Evolutionary conservation across 2,113 vertebrate genomes (phyloP).

Genomic region (Marcusenius ussheri): DNA sequence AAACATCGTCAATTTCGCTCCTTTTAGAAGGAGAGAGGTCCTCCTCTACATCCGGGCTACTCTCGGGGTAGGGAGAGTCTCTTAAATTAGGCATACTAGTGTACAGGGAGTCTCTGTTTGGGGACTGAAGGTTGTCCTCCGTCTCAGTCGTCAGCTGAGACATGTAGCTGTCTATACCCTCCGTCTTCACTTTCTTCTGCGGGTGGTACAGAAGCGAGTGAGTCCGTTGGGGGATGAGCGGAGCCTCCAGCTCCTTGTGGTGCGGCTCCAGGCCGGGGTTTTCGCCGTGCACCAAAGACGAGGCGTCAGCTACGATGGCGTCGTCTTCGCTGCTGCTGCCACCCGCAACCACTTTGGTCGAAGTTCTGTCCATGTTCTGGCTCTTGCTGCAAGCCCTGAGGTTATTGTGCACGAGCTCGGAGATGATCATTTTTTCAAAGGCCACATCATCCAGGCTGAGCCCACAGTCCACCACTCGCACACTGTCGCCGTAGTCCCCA

Average conservation of each 20-base stretch:
- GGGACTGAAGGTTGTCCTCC: slow-evolving; percentile 82
- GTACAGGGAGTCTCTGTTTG: slow-evolving; percentile 97
- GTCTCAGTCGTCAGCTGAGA: slow-evolving; percentile 76
- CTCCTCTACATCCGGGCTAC: slow-evolving; percentile 80
- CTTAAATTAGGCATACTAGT: slow-evolving; percentile 97
- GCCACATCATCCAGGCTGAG: slow-evolving; percentile 95
- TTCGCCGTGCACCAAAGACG: slow-evolving; percentile 83
- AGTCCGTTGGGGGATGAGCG: slow-evolving; percentile 96
- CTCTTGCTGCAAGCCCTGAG: slow-evolving; percentile 86
- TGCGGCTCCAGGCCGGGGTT: slow-evolving; percentile 77
- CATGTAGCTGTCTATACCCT: slow-evolving; percentile 77
- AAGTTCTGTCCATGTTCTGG: slow-evolving; percentile 79
- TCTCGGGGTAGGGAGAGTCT: slow-evolving; percentile 91
- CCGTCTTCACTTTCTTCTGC: slow-evolving; percentile 88
- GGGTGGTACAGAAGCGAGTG: slow-evolving; percentile 98
- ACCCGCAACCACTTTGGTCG: slow-evolving; percentile 72
- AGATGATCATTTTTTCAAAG: slow-evolving; percentile 99
- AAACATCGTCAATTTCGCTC: slow-evolving; percentile 92
- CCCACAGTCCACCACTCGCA: slow-evolving; percentile 94
- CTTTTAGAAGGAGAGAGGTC: slow-evolving; percentile 88
- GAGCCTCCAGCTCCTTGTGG: slow-evolving; percentile 86
- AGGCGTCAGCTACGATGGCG: slow-evolving; percentile 79
- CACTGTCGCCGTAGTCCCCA: slow-evolving; percentile 82
- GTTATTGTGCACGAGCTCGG: slow-evolving; percentile 98
- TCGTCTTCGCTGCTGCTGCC: slow-evolving; percentile 86